Base-by-base conservation (phyloP, 2,113 vertebrate species). In the Myiagra hebetior region DNA sequence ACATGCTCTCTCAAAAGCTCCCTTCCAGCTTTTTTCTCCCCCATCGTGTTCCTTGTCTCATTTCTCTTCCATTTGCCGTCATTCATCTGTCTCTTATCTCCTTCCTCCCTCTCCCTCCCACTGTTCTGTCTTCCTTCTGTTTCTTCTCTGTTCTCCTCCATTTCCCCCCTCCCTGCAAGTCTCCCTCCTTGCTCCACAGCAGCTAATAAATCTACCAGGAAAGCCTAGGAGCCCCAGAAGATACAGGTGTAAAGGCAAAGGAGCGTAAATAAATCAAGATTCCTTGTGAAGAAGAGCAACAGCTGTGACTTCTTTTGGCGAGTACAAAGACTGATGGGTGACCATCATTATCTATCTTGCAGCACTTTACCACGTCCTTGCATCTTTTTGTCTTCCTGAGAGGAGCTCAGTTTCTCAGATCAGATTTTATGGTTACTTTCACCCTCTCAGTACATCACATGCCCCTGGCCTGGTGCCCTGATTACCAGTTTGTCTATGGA, bases 151-250 rank as follows among this genome's bases (percentile, higher is more conserved):
- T 87, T 87, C 89, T 89, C 78, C 76, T 90, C 79, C 94, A 76
- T 67, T 96, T 72, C 49, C 65, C 89, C 57, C 62, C 75, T 83
- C 83, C 91, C 77, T 80, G 78, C 56, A 69, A 69, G 75, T 73
- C 85, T 90, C 80, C 94, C 63, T 75, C 82, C 86, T 94, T 92
- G 73, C 47, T 87, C 70, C 86, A 89, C 63, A 95, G 84, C 31
- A 91, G 81, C 79, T 85, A 95, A 97, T 98, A 98, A 98, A 97
- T 98, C 94, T 96, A 65, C 50, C 37, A 69, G 41, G 74, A 87
- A 95, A 95, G 72, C 30, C 39, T 49, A 83, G 77, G 69, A 90
- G 89, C 69, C 75, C 50, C 64, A 89, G 79, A 87, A 93, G 72
- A 95, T 93, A 63, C 68, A 82, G 79, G 68, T 90, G 82, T 87